Base-by-base conservation (phyloP, 2,113 vertebrate species). In the Sorex fumeus region DNA sequence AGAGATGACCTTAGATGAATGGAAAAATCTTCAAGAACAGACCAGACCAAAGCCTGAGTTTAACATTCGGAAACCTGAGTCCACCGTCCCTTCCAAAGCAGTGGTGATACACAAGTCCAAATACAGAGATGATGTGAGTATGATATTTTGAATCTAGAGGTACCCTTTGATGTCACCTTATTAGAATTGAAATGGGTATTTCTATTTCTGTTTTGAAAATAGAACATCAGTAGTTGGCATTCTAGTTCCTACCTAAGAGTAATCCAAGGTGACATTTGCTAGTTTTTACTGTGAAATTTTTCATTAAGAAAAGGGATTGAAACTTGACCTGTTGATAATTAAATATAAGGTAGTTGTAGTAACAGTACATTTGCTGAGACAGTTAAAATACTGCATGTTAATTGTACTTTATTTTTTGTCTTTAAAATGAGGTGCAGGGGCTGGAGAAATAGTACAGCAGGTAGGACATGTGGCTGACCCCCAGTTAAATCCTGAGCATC, bases 1-100 rank as follows among this genome's bases (percentile, higher is more conserved):
- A 96, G 98, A 99, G 98, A 99, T 99, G 99, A 98, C 98, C 0
- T 97, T 99, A 94, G 99, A 99, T 95, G 99, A 99, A 93, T 99
- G 99, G 99, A 99, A 99, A 97, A 98, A 97, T 92, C 96, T 99
- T 95, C 99, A 99, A 97, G 98, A 99, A 93, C 98, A 97, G 64
- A 98, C 96, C 92, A 98, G 99, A 95, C 98, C 99, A 60, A 99
- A 99, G 97, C 96, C 96, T 1, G 99, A 99, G 96, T 99, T 99
- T 95, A 99, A 99, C 95, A 98, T 99, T 93, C 98, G 99, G 95
- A 99, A 99, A 97, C 98, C 98, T 15, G 99, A 99, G 75, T 96
- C 98, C 74, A 94, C 97, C 82, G 98, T 99, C 96, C 99, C 99
- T 93, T 98, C 98, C 84, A 99, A 99, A 98, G 99, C 99, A 32